Conservation (phyloP, 2,888 invertebrate species). For the Xestia rhomboidea region DNA sequence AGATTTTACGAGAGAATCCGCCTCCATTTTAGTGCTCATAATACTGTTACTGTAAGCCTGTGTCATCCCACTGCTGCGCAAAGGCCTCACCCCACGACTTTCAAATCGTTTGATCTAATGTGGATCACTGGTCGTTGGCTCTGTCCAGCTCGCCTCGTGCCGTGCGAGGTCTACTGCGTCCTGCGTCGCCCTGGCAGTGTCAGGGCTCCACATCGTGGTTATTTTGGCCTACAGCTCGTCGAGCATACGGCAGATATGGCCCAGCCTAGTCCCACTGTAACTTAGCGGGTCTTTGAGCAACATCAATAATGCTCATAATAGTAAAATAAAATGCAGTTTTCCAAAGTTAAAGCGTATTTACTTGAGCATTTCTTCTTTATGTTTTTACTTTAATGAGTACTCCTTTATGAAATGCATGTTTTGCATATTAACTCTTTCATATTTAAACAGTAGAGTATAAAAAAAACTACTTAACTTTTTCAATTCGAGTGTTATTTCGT, state of each 20-base stretch:
- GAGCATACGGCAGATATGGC: too few species aligned
- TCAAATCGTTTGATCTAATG: too few species aligned
- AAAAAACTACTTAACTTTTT: neutral
- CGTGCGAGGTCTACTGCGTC: too few species aligned
- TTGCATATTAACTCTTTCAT: neutral
- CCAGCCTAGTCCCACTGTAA: too few species aligned
- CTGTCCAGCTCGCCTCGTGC: too few species aligned
- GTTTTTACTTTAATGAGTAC: neutral
- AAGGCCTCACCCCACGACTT: too few species aligned
- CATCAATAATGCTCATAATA: constrained; percentile 4
- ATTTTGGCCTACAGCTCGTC: too few species aligned
- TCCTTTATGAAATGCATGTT: neutral
- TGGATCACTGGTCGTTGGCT: too few species aligned
- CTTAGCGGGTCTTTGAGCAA: too few species aligned
- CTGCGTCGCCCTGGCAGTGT: too few species aligned
- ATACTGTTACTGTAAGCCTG: neutral
- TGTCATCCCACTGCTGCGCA: too few species aligned
- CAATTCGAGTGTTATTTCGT: neutral
- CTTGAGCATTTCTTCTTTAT: constrained; percentile 21
- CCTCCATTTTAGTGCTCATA: constrained; percentile 31
- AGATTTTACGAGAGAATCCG: constrained; percentile 35
- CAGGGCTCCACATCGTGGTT: too few species aligned
- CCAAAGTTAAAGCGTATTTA: constrained; percentile 5
- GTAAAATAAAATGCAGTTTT: constrained; percentile 32
- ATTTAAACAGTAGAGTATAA: neutral